phyloP scores from a whole-genome alignment of 2,888 invertebrate genomes.

The Xestobium rufovillosum region DNA sequence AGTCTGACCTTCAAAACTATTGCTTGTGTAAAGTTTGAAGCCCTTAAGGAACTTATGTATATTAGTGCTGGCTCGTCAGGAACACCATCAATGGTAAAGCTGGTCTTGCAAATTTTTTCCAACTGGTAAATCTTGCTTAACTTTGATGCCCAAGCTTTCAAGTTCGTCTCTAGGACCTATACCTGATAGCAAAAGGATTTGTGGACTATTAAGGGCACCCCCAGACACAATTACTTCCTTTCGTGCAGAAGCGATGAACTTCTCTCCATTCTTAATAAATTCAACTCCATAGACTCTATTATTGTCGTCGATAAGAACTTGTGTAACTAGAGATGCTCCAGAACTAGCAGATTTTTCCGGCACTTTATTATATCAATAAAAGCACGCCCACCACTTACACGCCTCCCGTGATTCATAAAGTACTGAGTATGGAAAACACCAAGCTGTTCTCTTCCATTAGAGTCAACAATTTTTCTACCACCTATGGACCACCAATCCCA shows the following conservation, averaged over 20 bases:
- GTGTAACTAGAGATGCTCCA: constrained; percentile 49
- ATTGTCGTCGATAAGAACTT: constrained; percentile 48
- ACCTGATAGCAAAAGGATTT: constrained; percentile 31
- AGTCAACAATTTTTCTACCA: constrained; percentile 53
- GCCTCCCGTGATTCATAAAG: constrained; percentile 51
- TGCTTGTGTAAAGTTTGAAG: constrained; percentile 21
- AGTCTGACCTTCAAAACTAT: too few relatives aligned
- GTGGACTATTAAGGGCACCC: constrained; percentile 61
- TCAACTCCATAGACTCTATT: constrained; percentile 50
- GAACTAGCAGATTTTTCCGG: constrained; percentile 51
- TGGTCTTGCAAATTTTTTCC: constrained; percentile 29
- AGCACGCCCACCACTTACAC: constrained; percentile 53
- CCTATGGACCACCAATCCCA: constrained; percentile 36
- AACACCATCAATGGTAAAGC: constrained; percentile 14
- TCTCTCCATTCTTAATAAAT: constrained; percentile 44
- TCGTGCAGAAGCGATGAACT: constrained; percentile 46
- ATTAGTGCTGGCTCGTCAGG: constrained; percentile 14
- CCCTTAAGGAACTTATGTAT: constrained; percentile 22
- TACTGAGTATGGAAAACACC: constrained; percentile 59
- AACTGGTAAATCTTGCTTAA: constrained; percentile 27
- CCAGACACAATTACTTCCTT: constrained; percentile 68
- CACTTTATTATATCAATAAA: constrained; percentile 47
- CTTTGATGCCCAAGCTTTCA: constrained; percentile 21
- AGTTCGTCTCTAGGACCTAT: constrained; percentile 29
- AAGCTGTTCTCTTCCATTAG: constrained; percentile 52